Evolutionary conservation across 37 sponge, comb jelly and placozoan genomes (phyloP).

Genomic region (Lycopodina hypogea): DNA sequence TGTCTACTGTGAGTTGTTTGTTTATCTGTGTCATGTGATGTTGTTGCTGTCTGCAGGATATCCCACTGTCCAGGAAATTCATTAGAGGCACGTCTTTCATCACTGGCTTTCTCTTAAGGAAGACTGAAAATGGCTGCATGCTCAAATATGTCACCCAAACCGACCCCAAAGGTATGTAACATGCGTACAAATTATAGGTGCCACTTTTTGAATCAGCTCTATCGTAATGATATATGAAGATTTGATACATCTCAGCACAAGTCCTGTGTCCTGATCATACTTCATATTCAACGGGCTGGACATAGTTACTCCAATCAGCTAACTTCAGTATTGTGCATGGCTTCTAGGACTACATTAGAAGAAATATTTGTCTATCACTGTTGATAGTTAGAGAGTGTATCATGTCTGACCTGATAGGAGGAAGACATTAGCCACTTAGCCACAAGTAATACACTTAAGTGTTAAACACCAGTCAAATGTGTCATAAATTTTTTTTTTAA

Average conservation of each 20-base stretch:
- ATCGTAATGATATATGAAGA: neutral
- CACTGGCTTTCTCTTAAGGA: slow-evolving; percentile 50
- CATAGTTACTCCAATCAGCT: too few species aligned
- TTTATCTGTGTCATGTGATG: neutral
- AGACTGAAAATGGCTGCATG: slow-evolving; percentile 9
- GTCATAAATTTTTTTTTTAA: too few species aligned
- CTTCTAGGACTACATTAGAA: too few species aligned
- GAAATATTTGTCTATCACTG: too few species aligned
- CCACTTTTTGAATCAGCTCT: neutral
- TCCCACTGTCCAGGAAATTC: slow-evolving; percentile 58
- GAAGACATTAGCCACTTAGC: too few species aligned
- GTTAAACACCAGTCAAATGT: too few species aligned
- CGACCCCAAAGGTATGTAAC: slow-evolving; percentile 45
- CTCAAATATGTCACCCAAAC: slow-evolving; percentile 58
- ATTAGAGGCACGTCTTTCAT: slow-evolving; percentile 61
- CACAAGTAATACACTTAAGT: too few species aligned
- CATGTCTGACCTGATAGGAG: too few species aligned
- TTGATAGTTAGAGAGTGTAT: too few species aligned
- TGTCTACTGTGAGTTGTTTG: neutral
- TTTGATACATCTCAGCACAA: neutral
- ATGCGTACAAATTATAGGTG: neutral
- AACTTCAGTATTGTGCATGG: too few species aligned
- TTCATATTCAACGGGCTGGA: too few species aligned
- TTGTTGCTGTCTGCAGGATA: slow-evolving; percentile 11
- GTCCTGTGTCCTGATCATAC: neutral